Conservation (phyloP, 2,797 vertebrate species). For the Parauchenoglanis ngamensis region DNA sequence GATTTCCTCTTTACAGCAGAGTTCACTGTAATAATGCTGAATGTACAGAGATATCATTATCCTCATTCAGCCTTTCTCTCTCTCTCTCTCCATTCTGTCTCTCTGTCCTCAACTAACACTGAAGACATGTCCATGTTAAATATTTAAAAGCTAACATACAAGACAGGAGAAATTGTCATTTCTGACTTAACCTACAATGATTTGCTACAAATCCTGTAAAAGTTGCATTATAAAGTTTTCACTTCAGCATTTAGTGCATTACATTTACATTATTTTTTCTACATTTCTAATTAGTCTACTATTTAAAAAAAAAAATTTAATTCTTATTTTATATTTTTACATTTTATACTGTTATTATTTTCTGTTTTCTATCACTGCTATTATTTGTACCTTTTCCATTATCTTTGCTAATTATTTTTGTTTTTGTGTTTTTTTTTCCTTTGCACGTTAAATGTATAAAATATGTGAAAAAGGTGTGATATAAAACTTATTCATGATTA, state of each 20-base stretch:
- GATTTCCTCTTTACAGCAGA: slow-evolving; percentile 2
- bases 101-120: background rate
- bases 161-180: background rate
- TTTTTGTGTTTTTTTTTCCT: background rate
- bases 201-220: background rate
- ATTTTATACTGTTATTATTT: background rate
- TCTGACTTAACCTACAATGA: background rate
- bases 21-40: background rate
- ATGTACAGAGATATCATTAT: background rate
- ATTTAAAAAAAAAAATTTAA: too few relatives aligned
- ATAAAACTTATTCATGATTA: background rate
- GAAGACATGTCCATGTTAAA: background rate
- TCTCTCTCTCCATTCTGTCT: background rate
- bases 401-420: too few relatives aligned
- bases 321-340: too few relatives aligned
- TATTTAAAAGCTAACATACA: background rate
- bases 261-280: background rate
- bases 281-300: background rate
- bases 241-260: background rate
- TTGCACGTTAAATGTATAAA: background rate
- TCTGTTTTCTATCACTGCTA: background rate
- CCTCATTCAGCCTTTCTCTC: background rate
- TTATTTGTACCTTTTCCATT: background rate
- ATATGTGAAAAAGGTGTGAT: background rate
- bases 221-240: too few relatives aligned